These are phyloP conservation scores for Luidia sarsii DNA, from an alignment of 53 echinoderm and acorn worm species.

Conservation along the genomic window DNA sequence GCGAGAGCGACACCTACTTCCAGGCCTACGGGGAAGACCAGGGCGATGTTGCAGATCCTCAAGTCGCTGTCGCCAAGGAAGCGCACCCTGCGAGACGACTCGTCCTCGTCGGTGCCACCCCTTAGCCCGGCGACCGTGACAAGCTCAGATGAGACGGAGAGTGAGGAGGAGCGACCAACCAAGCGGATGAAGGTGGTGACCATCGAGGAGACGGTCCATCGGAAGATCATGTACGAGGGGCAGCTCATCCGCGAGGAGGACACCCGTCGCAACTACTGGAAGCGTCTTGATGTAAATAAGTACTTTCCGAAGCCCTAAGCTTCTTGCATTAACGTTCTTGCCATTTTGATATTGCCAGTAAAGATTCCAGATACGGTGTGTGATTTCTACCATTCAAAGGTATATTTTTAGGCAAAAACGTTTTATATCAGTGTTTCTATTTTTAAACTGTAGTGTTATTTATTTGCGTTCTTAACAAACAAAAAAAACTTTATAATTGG, in stretches of 20 bases:
- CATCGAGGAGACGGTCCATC: background rate
- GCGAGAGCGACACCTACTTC: background rate
- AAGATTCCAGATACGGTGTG: background rate
- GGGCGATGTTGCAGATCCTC: background rate
- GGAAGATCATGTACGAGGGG: background rate
- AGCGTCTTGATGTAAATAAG: background rate
- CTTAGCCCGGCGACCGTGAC: background rate
- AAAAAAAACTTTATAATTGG: no score
- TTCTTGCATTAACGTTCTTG: background rate
- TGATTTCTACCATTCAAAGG: background rate
- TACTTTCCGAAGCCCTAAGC: background rate
- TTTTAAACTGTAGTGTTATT: background rate
- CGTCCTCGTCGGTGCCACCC: background rate
- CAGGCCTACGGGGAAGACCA: background rate
- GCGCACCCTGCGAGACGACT: background rate
- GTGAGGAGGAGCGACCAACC: background rate
- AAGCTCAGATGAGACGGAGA: background rate
- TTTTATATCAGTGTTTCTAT: background rate
- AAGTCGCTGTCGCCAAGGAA: background rate
- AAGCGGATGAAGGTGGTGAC: background rate
- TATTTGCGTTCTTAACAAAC: no score
- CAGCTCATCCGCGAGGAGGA: background rate
- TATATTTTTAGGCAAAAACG: background rate
- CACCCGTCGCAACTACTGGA: background rate
- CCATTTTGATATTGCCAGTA: background rate